These are phyloP conservation scores for Cyclina sinensis DNA, from an alignment of 1,140 invertebrate species.

Conservation along the genomic window DNA sequence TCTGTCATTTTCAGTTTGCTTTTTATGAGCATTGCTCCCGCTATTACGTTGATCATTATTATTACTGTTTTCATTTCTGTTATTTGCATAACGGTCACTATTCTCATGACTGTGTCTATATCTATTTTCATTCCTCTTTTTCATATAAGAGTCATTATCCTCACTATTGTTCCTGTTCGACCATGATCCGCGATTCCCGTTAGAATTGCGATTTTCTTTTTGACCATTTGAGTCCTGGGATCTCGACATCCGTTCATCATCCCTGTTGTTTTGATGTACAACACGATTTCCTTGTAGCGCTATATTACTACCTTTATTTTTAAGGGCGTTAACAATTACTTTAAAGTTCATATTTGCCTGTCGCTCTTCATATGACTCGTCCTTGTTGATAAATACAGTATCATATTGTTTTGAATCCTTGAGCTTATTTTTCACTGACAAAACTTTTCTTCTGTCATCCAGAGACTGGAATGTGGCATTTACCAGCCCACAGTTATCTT, in stretches of 20 bases:
- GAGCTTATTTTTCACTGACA: not conserved
- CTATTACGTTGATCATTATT: not conserved
- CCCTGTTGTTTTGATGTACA: not conserved
- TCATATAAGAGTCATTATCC: not conserved
- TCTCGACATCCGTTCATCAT: not conserved
- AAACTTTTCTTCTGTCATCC: not conserved
- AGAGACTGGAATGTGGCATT: not conserved
- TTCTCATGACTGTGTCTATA: not conserved
- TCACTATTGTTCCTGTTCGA: not conserved
- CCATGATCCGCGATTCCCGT: not conserved
- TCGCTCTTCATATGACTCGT: not conserved
- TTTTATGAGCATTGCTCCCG: not conserved
- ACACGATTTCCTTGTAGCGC: not conserved
- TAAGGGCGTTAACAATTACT: not conserved
- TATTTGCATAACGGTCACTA: not conserved
- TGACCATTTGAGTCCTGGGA: not conserved
- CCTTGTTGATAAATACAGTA: conserved; percentile 1
- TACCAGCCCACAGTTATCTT: not conserved
- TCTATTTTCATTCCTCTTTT: not conserved
- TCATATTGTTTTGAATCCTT: conserved; percentile 1
- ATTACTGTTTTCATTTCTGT: not conserved
- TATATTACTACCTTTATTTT: not conserved
- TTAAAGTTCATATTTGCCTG: not conserved
- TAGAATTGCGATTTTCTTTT: not conserved
- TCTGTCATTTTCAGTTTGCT: not conserved